A percentile compares a stretch with the other conserved stretches of the same genome.
Conservation (phyloP, 2,113 vertebrate species). For the Perca fluviatilis region DNA sequence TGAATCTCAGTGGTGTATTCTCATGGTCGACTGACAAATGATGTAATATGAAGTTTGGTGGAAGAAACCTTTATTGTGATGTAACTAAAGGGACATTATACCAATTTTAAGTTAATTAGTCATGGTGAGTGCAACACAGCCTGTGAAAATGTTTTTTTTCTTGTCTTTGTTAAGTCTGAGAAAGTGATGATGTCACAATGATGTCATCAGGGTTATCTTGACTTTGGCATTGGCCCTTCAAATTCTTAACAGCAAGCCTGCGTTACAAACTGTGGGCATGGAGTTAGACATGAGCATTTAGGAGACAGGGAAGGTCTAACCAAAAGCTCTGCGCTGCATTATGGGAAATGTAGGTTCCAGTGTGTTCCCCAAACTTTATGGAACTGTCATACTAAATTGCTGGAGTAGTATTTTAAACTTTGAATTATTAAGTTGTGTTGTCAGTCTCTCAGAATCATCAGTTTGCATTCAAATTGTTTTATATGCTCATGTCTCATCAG, state of each 20-base stretch:
- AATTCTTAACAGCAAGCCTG: neutral
- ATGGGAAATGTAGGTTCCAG: neutral
- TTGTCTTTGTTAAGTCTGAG: neutral
- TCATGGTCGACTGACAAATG: neutral
- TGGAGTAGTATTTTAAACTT: neutral
- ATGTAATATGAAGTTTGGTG: neutral
- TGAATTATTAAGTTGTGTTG: neutral
- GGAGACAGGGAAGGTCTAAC: neutral
- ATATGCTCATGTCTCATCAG: neutral
- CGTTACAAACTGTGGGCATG: neutral
- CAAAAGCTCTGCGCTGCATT: constrained; percentile 10
- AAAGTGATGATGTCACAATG: constrained; percentile 10
- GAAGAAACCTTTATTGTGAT: neutral
- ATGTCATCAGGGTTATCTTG: neutral
- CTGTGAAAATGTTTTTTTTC: neutral
- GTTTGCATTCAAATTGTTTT: neutral
- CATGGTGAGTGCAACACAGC: neutral
- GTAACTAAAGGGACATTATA: neutral
- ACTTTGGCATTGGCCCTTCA: neutral
- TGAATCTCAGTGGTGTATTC: neutral
- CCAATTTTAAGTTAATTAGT: neutral
- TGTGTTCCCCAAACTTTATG: neutral
- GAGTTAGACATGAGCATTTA: neutral
- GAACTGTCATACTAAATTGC: neutral
- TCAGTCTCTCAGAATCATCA: neutral